These are phyloP conservation scores for Drosophila merina DNA, from an alignment of 2,888 invertebrate genomes.

Conservation along the genomic window DNA sequence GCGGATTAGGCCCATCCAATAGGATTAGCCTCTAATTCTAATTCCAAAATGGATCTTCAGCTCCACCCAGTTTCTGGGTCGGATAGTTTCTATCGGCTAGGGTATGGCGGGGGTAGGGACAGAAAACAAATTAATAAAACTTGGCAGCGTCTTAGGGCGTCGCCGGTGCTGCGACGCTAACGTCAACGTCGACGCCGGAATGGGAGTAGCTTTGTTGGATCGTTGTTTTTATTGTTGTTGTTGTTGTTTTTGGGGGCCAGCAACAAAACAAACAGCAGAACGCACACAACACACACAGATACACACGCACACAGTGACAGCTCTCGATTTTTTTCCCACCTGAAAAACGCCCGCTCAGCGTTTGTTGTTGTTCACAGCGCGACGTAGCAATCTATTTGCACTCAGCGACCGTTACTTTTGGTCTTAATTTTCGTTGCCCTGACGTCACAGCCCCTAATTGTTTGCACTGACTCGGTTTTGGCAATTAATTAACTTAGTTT, in stretches of 20 bases:
- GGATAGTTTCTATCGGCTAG: not conserved
- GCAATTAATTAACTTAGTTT: slow-evolving; percentile 65
- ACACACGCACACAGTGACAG: slow-evolving; percentile 31
- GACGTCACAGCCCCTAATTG: slow-evolving; percentile 56
- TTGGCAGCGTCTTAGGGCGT: slow-evolving; percentile 69
- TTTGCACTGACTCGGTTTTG: slow-evolving; percentile 55
- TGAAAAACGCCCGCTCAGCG: slow-evolving; percentile 72
- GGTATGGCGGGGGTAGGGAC: not conserved
- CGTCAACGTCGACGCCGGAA: slow-evolving; percentile 6
- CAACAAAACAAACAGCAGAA: slow-evolving; percentile 65
- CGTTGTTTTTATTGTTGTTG: slow-evolving; percentile 8
- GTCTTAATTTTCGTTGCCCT: slow-evolving; percentile 6
- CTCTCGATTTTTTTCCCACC: slow-evolving; percentile 71
- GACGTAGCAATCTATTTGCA: slow-evolving; percentile 3
- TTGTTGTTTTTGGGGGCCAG: slow-evolving; percentile 46
- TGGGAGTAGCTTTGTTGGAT: slow-evolving; percentile 11
- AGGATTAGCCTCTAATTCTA: slow-evolving; percentile 10
- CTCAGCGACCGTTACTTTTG: not conserved
- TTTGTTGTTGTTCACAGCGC: slow-evolving; percentile 42
- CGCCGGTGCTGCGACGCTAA: slow-evolving; percentile 53
- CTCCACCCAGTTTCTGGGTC: slow-evolving; percentile 25
- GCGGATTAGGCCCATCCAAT: slow-evolving; percentile 9
- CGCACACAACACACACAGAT: slow-evolving; percentile 53
- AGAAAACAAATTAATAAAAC: slow-evolving; percentile 63
- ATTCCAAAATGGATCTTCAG: not conserved